Evolutionary conservation across 1,140 invertebrate genomes (phyloP), one percentile per base, ranked within the genome.

Genomic region (Gonatopus flavifemur): DNA sequence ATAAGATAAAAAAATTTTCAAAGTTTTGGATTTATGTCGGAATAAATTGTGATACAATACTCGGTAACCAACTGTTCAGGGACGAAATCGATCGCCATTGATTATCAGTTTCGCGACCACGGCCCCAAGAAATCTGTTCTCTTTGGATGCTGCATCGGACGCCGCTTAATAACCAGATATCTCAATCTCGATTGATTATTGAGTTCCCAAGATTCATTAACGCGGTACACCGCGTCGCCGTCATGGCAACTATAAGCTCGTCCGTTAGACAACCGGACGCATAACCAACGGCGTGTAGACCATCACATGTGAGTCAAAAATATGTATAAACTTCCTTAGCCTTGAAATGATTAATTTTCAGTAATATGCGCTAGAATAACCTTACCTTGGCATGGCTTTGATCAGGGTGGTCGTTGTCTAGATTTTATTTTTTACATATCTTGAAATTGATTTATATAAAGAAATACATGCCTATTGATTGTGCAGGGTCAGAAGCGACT

Each of bases 401-500:
- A 57, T 62, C 42, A 53, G 45, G 51, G 51, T 49, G 43, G 39
- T 30, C 37, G 35, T 52, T 37, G 25, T 45, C 31, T 52, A 32
- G 24, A 28, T 12, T 28, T 7, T 28, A 6, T 28, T 28, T 12
- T 28, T 28, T 6, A 12, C 12, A 37, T 22, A 12, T 12, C 19
- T 18, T 55, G 28, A 38, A 47, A 36, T 56, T 22, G 37, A 28
- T 37, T 25, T 52, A 53, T n/a, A n/a, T n/a, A n/a, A n/a, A n/a
- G n/a, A n/a, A n/a, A 62, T 15, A 25, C 52, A 42, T 37, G 55
- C 55, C 49, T 62, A 57, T 54, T 64, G 59, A 64, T 67, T 71
- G 59, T 62, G 58, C 67, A 72, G 70, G 67, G 53, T 70, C 57
- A 59, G 62, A 70, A 57, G 60, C 68, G 59, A 61, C 61, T 58